Evolutionary conservation across 1,140 invertebrate species (phyloP).

Genomic region (Leptonema lineaticorne): DNA sequence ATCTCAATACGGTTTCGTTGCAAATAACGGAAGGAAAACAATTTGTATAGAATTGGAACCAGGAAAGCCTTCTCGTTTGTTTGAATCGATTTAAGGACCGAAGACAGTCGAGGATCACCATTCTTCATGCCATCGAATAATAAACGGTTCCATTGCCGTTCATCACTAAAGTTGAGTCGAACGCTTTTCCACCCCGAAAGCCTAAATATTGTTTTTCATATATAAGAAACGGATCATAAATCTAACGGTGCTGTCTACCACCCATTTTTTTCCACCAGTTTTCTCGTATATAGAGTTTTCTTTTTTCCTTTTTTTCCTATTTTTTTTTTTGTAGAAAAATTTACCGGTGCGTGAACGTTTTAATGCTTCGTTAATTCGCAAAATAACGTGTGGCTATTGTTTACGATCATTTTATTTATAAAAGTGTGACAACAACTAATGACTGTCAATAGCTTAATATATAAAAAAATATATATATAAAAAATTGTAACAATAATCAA

Average conservation of each 20-base stretch:
- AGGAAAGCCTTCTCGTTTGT: neutral
- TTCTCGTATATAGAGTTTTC: neutral
- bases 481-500: too few species aligned
- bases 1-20: neutral
- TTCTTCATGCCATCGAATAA: conserved; percentile 9
- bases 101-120: conserved; percentile 5
- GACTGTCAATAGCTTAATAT: too few species aligned
- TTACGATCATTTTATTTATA: too few species aligned
- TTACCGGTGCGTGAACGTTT: too few species aligned
- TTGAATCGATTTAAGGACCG: neutral
- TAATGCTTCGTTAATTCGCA: too few species aligned
- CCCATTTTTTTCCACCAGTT: neutral
- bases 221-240: neutral
- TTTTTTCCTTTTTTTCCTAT: too few species aligned
- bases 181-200: neutral
- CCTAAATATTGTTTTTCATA: conserved; percentile 2
- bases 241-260: neutral
- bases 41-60: neutral
- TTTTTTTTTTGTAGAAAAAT: too few species aligned
- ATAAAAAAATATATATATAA: too few species aligned
- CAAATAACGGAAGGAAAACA: conserved; percentile 2
- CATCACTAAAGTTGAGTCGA: neutral
- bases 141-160: conserved; percentile 12
- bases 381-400: too few species aligned
- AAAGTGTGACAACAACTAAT: too few species aligned